Conservation (phyloP, 2,113 vertebrate species). For the Trematomus loennbergii region DNA sequence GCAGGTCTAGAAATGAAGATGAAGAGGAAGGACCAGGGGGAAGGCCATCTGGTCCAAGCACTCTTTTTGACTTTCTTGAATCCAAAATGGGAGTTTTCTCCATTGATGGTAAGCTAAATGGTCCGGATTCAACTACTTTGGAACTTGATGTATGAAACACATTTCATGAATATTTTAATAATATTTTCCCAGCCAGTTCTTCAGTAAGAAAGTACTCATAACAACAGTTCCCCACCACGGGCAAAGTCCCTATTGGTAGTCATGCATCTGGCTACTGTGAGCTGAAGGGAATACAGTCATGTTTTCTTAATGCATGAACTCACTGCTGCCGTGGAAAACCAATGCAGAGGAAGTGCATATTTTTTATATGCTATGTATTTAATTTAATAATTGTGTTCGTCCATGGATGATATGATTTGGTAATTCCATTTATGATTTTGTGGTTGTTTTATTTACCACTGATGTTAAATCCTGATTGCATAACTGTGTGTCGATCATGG, state of each 20-base stretch:
- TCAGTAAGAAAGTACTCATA: neutral
- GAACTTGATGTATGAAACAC: no score
- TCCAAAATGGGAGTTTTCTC: constrained; percentile 95
- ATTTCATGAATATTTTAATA: neutral
- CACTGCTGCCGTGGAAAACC: neutral
- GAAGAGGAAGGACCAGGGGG: constrained; percentile 90
- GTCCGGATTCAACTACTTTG: neutral
- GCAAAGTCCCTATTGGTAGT: neutral
- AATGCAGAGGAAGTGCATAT: no score
- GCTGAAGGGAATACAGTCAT: constrained; percentile 21
- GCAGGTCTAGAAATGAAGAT: constrained; percentile 89
- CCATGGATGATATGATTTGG: neutral
- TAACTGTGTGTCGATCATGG: neutral
- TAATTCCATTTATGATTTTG: neutral
- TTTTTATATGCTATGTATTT: neutral
- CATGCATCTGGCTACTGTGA: constrained; percentile 32
- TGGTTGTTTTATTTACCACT: no score
- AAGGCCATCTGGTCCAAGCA: constrained; percentile 95
- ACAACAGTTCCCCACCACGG: neutral
- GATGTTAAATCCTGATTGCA: no score
- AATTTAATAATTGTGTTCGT: no score
- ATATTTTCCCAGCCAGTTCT: neutral
- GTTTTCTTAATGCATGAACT: constrained; percentile 7
- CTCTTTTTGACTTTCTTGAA: constrained; percentile 96
- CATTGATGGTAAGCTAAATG: constrained; percentile 87